phyloP scores from a whole-genome alignment of 2,797 vertebrate genomes.

The Lerista edwardsae region DNA sequence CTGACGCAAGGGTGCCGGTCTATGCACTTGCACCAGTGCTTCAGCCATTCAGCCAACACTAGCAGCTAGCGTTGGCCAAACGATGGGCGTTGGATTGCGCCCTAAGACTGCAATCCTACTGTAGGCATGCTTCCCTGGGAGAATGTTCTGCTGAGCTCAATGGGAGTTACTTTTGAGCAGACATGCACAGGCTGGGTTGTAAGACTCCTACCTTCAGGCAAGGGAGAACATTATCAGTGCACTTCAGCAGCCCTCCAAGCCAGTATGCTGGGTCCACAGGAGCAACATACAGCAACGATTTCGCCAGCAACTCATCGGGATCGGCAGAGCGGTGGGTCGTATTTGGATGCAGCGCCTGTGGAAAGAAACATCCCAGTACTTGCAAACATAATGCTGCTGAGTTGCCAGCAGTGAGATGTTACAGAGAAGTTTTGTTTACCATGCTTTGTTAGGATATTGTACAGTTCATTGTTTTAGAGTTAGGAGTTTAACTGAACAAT shows the following conservation, averaged over 20 bases:
- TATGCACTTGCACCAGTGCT: no score
- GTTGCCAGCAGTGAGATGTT: not conserved
- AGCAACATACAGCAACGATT: slow-evolving; percentile 66
- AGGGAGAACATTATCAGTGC: slow-evolving; percentile 73
- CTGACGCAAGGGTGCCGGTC: no score
- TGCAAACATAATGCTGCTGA: not conserved
- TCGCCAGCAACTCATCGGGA: slow-evolving; percentile 18
- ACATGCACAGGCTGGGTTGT: not conserved
- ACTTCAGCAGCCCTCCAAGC: slow-evolving; percentile 75
- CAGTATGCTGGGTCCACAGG: slow-evolving; percentile 74
- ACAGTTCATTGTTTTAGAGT: no score
- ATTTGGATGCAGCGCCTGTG: slow-evolving; percentile 15
- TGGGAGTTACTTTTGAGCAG: no score
- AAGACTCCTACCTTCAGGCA: slow-evolving; percentile 72
- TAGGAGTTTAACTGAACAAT: not conserved
- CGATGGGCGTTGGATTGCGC: no score
- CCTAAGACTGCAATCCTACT: no score
- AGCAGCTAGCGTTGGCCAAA: no score
- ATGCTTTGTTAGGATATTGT: no score
- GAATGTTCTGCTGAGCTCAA: no score
- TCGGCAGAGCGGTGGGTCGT: not conserved
- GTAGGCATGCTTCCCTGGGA: not conserved
- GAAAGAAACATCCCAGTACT: not conserved
- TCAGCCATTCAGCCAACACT: no score
- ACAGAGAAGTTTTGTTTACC: no score